Conservation (phyloP, 2,888 invertebrate species). For the Euclidia mi region DNA sequence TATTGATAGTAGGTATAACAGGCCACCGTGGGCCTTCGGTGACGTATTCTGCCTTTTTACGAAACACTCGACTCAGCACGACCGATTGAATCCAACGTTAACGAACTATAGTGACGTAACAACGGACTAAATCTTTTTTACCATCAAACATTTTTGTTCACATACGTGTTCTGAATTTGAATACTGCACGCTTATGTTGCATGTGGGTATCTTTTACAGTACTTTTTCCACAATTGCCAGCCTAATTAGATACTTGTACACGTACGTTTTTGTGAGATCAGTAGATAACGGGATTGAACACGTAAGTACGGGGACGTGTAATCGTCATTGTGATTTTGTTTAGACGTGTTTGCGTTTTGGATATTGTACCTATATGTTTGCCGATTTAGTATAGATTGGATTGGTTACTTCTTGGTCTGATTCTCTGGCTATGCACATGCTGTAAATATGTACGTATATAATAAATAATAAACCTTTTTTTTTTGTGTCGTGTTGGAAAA, state of each 20-base stretch:
- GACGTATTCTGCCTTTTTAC: slow-evolving; percentile 49
- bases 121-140: slow-evolving; percentile 58
- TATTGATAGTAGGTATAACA: slow-evolving; percentile 32
- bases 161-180: slow-evolving; percentile 53
- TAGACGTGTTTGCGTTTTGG: too few species aligned
- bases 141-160: slow-evolving; percentile 60
- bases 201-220: slow-evolving; percentile 16
- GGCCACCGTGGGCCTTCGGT: slow-evolving; percentile 40
- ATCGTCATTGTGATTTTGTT: too few species aligned
- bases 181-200: slow-evolving; percentile 28
- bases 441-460: too few species aligned
- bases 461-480: too few species aligned
- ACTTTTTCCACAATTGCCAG: slow-evolving; percentile 19
- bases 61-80: slow-evolving; percentile 59
- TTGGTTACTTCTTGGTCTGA: too few species aligned
- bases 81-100: slow-evolving; percentile 66
- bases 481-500: too few species aligned
- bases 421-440: too few species aligned
- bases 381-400: too few species aligned
- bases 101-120: slow-evolving; percentile 71
- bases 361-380: too few species aligned
- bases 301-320: neutral
- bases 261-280: neutral
- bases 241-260: slow-evolving; percentile 37
- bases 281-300: neutral